These are phyloP conservation scores for Scelioninae gen. 1 DNA, from an alignment of 2,888 invertebrate species.

Conservation along the genomic window DNA sequence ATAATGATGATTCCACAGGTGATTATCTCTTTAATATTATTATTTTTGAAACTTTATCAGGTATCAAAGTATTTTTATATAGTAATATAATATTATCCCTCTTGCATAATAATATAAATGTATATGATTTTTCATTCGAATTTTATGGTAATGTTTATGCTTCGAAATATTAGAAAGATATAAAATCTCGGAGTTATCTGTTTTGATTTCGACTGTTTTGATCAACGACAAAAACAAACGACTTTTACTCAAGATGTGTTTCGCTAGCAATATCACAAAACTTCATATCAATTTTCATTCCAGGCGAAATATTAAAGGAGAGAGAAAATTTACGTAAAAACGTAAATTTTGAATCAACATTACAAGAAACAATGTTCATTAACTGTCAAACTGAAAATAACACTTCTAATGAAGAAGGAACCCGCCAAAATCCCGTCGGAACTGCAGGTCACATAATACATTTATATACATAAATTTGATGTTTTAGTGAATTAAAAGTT, in stretches of 20 bases:
- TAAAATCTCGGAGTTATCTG: too few species aligned
- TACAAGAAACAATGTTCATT: neutral
- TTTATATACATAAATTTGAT: too few species aligned
- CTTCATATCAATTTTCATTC: neutral
- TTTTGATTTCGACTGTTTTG: too few species aligned
- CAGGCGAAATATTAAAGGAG: neutral
- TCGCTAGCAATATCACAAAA: neutral
- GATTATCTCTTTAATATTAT: neutral
- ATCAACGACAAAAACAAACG: neutral
- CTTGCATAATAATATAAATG: too few species aligned
- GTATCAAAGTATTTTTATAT: neutral
- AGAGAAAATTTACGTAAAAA: too few species aligned
- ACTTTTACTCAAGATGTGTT: neutral
- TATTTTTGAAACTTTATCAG: neutral
- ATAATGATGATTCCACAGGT: neutral
- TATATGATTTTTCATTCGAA: too few species aligned
- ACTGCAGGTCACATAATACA: too few species aligned
- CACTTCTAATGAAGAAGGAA: neutral
- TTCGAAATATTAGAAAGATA: too few species aligned
- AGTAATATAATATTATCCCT: too few species aligned
- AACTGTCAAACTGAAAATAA: neutral
- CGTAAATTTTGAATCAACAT: neutral
- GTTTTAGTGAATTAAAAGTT: too few species aligned
- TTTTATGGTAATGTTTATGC: too few species aligned
- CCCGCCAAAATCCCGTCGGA: too few species aligned